Percentiles rank a stretch among this genome's conserved stretches.
These are phyloP conservation scores for Eristalis intricaria DNA, from an alignment of 2,888 invertebrate species.

Conservation along the genomic window DNA sequence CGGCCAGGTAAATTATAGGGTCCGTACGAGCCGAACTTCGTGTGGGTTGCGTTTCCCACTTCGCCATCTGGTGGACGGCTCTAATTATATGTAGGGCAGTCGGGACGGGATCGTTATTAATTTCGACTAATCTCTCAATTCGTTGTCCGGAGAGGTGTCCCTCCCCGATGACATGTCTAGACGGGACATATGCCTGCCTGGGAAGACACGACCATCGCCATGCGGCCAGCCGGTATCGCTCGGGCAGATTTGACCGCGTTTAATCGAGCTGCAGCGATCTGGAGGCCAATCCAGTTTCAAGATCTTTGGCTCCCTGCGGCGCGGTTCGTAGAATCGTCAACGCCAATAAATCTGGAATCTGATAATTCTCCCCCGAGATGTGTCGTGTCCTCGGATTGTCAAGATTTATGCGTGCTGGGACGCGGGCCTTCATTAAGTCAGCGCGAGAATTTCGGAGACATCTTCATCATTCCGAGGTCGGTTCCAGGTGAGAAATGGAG, in stretches of 20 bases:
- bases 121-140: slow-evolving; percentile 42
- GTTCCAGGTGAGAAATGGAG: slow-evolving; percentile 44
- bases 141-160: background rate
- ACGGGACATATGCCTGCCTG: slow-evolving; percentile 5
- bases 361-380: slow-evolving; percentile 48
- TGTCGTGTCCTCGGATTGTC: slow-evolving; percentile 24
- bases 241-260: background rate
- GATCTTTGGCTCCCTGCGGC: slow-evolving; percentile 27
- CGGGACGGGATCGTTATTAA: slow-evolving; percentile 39
- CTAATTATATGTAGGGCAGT: slow-evolving; percentile 58
- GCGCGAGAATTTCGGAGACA: slow-evolving; percentile 51
- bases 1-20: slow-evolving; percentile 48
- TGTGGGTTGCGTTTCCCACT: slow-evolving; percentile 32
- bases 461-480: slow-evolving; percentile 61
- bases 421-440: slow-evolving; percentile 38
- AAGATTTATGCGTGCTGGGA: slow-evolving; percentile 54
- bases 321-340: slow-evolving; percentile 62
- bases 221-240: slow-evolving; percentile 12
- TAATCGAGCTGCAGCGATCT: slow-evolving; percentile 23
- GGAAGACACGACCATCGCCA: background rate
- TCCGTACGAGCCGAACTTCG: background rate
- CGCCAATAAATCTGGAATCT: slow-evolving; percentile 67
- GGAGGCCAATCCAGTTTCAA: slow-evolving; percentile 5
- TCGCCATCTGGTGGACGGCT: slow-evolving; percentile 46
- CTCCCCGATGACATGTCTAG: slow-evolving; percentile 42